Evolutionary conservation across 1,140 invertebrate genomes (phyloP).

Genomic region (Cotesia typhae): DNA sequence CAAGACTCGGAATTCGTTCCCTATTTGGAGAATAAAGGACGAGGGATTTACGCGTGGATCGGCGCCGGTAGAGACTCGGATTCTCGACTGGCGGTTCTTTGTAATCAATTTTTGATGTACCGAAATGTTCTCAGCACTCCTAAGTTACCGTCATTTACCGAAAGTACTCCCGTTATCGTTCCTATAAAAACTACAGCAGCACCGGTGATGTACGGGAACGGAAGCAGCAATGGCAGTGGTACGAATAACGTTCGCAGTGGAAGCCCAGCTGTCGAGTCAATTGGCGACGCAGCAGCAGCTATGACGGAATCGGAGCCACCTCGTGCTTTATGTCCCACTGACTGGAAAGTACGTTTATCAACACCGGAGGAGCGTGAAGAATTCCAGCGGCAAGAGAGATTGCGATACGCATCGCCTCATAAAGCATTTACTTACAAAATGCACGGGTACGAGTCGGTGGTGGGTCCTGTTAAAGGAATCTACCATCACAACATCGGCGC

Average conservation of each 20-base stretch:
- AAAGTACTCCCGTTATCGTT: conserved; percentile 45
- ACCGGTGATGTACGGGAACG: conserved; percentile 35
- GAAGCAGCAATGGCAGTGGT: conserved; percentile 35
- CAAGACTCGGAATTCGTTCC: conserved; percentile 91
- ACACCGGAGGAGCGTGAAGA: conserved; percentile 79
- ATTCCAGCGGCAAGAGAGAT: conserved; percentile 79
- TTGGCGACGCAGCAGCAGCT: conserved; percentile 48
- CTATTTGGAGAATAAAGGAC: conserved; percentile 88
- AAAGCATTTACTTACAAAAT: conserved; percentile 85
- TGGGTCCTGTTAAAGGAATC: conserved; percentile 89
- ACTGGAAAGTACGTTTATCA: conserved; percentile 83
- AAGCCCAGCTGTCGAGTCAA: conserved; percentile 50
- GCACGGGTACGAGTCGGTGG: conserved; percentile 87
- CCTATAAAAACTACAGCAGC: conserved; percentile 34
- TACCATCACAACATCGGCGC: conserved; percentile 72
- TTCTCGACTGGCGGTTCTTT: conserved; percentile 77
- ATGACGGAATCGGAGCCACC: conserved; percentile 67
- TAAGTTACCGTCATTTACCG: conserved; percentile 31
- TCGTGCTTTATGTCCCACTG: conserved; percentile 73
- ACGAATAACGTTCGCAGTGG: conserved; percentile 35
- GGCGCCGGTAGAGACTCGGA: conserved; percentile 93
- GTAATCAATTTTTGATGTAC: conserved; percentile 62
- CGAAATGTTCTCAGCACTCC: conserved; percentile 54
- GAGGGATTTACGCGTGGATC: conserved; percentile 87
- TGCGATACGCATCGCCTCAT: conserved; percentile 84